These are phyloP conservation scores for Spisula solida DNA, from an alignment of 2,888 invertebrate genomes.

Conservation along the genomic window DNA sequence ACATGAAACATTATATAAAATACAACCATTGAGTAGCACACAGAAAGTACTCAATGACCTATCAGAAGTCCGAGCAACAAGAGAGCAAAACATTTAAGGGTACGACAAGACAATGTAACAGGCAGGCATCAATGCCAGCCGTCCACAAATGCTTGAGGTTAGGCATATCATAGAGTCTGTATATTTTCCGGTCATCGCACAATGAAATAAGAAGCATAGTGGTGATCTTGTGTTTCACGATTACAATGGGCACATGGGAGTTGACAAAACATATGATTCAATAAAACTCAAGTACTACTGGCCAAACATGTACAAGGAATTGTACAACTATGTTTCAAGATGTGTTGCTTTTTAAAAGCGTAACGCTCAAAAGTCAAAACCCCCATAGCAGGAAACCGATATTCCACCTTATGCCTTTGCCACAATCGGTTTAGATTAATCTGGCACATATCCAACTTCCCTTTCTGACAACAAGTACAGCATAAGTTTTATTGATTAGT, in stretches of 20 bases:
- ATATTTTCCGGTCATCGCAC: too few species aligned
- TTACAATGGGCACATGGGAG: constrained; percentile 54
- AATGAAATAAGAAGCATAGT: too few species aligned
- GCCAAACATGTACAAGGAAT: constrained; percentile 48
- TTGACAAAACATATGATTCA: constrained; percentile 30
- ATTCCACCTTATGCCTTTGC: constrained; percentile 61
- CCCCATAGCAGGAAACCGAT: constrained; percentile 55
- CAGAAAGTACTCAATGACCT: too few species aligned
- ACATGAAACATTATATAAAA: too few species aligned
- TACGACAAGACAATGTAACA: too few species aligned
- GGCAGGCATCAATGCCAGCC: too few species aligned
- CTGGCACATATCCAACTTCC: constrained; percentile 47
- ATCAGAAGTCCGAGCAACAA: too few species aligned
- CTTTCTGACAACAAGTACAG: constrained; percentile 56
- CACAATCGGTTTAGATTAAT: constrained; percentile 35
- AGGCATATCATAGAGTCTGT: too few species aligned
- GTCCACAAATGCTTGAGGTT: too few species aligned
- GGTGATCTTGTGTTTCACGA: constrained; percentile 62
- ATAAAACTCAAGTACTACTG: constrained; percentile 56
- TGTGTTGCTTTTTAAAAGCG: constrained; percentile 49
- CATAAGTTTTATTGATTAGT: constrained; percentile 49
- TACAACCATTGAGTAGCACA: too few species aligned
- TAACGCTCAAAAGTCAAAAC: constrained; percentile 29
- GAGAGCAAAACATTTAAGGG: too few species aligned
- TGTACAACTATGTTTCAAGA: constrained; percentile 28